These are phyloP conservation scores for Lepidocyrtinus sp. DNA, from an alignment of 2,888 invertebrate genomes.

Conservation along the genomic window DNA sequence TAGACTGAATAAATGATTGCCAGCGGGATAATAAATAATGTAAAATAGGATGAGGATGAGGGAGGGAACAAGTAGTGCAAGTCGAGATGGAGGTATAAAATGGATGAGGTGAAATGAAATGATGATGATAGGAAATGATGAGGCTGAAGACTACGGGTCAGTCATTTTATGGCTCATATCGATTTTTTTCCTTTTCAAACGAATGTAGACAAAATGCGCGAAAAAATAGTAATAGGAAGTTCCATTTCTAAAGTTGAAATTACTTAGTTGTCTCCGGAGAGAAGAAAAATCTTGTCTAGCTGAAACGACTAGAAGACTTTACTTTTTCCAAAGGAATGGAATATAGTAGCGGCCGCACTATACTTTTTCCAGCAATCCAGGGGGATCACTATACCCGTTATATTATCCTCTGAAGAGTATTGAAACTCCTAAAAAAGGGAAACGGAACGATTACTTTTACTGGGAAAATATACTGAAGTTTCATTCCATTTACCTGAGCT, in stretches of 20 bases:
- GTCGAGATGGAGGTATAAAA: too few relatives aligned
- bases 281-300: conserved; percentile 31
- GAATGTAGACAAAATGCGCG: conserved; percentile 11
- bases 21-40: conserved; percentile 9
- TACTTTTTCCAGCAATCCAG: conserved; percentile 75
- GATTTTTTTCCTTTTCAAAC: conserved; percentile 33
- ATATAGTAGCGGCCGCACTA: conserved; percentile 66
- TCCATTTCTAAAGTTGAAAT: too few relatives aligned
- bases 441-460: conserved; percentile 14
- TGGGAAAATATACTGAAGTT: neutral
- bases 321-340: conserved; percentile 68
- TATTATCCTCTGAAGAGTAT: conserved; percentile 75
- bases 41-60: neutral
- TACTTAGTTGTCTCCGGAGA: too few relatives aligned
- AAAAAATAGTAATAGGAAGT: too few relatives aligned
- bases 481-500: too few relatives aligned
- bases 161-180: conserved; percentile 30
- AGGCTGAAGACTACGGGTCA: conserved; percentile 25
- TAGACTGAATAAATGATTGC: too few relatives aligned
- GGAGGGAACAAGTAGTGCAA: neutral
- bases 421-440: conserved; percentile 72
- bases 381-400: conserved; percentile 74
- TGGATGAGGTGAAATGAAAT: too few relatives aligned
- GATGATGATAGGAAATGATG: conserved; percentile 27
- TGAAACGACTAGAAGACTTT: conserved; percentile 67